These are phyloP conservation scores for Thamnophis elegans DNA, from an alignment of 2,797 vertebrate species.

Conservation along the genomic window DNA sequence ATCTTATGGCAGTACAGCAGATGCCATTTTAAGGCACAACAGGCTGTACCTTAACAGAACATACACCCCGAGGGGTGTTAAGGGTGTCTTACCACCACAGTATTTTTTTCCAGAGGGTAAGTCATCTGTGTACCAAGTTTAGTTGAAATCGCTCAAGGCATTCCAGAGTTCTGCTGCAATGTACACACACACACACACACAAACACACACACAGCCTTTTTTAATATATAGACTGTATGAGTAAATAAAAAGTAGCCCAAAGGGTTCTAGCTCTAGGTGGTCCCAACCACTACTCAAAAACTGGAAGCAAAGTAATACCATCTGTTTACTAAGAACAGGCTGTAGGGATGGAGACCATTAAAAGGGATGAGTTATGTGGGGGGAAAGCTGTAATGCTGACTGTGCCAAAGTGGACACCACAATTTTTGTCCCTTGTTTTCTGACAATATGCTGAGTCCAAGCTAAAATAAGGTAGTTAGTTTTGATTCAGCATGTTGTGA, in stretches of 20 bases:
- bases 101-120: too few relatives aligned
- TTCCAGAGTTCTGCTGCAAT: too few relatives aligned
- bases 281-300: background rate
- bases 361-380: background rate
- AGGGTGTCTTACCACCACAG: too few relatives aligned
- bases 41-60: too few relatives aligned
- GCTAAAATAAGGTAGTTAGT: background rate
- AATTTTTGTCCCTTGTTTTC: background rate
- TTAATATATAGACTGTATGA: background rate
- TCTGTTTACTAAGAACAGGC: background rate
- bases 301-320: background rate
- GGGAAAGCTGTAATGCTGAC: background rate
- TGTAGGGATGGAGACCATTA: background rate
- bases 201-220: too few relatives aligned
- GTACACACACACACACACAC: too few relatives aligned
- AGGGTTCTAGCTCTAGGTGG: background rate
- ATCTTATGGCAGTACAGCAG: too few relatives aligned
- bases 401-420: background rate
- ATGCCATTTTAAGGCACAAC: too few relatives aligned
- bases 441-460: background rate
- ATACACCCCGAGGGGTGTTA: too few relatives aligned
- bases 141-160: too few relatives aligned
- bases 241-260: background rate
- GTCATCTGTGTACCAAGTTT: too few relatives aligned
- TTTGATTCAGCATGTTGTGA: background rate